A percentile compares a stretch with the other conserved stretches of the same genome.
Evolutionary conservation across 2,113 vertebrate species (phyloP).

Genomic region (Triplophysa siluroides): DNA sequence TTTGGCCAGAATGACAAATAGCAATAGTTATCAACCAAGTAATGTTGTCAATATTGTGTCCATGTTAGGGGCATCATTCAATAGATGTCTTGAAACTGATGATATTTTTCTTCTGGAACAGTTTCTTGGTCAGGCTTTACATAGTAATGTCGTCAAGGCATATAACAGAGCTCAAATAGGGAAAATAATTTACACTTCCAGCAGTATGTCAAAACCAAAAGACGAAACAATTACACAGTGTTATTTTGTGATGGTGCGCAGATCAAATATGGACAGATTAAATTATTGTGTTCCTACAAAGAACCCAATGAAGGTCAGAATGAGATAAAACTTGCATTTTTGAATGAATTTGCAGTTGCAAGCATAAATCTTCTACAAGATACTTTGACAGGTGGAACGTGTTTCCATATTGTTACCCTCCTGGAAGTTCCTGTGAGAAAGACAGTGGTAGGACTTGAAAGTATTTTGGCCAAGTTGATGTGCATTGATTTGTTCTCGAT

Average conservation of each 20-base stretch:
- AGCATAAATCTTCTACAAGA: slow-evolving; percentile 19
- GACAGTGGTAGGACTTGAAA: too few species aligned
- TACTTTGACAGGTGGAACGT: slow-evolving; percentile 15
- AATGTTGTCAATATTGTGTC: slow-evolving; percentile 19
- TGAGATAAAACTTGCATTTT: slow-evolving; percentile 15
- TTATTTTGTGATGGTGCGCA: background rate
- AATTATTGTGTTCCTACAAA: slow-evolving; percentile 19
- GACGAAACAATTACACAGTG: slow-evolving; percentile 3
- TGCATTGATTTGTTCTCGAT: background rate
- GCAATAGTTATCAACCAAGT: slow-evolving; percentile 13
- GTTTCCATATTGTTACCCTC: slow-evolving; percentile 18
- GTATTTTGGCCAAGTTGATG: too few species aligned
- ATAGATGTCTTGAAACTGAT: slow-evolving; percentile 10
- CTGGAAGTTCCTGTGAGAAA: slow-evolving; percentile 13
- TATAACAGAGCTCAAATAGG: slow-evolving; percentile 37
- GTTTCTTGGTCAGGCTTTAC: slow-evolving; percentile 27
- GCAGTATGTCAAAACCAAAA: slow-evolving; percentile 14
- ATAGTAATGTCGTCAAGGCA: slow-evolving; percentile 39
- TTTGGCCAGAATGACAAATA: slow-evolving; percentile 23
- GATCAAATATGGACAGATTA: slow-evolving; percentile 19
- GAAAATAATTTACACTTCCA: slow-evolving; percentile 18
- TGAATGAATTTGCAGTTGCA: slow-evolving; percentile 20
- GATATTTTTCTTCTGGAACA: slow-evolving; percentile 25
- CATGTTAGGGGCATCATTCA: slow-evolving; percentile 30
- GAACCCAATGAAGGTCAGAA: slow-evolving; percentile 22